Base-by-base conservation (phyloP, 2,797 vertebrate genomes). In the Xenopus petersii region DNA sequence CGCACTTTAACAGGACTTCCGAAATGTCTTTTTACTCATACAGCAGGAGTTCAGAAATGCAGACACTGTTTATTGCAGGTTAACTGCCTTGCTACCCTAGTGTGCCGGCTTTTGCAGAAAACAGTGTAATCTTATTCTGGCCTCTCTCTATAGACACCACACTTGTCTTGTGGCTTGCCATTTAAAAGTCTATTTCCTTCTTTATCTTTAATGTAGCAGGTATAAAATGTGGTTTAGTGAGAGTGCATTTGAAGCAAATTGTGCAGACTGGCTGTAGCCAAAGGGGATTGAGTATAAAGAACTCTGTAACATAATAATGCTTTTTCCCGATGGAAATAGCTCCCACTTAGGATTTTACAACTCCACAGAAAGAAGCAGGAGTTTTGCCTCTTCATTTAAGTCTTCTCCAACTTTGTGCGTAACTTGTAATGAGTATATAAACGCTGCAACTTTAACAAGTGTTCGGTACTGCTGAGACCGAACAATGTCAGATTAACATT, bases 211-310 rank as follows among this genome's bases (percentile, higher is more conserved):
- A 67, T 77, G 75, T 65, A 56, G 49, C 64, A 62, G 49, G 58
- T 72, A 78, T 64, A 73, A 77, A 64, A 58, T 64, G 75, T 65
- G 64, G 71, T 65, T 73, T 70, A 59, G 61, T 62, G 59, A 63
- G 36, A 64, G 62, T 51, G 66, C 66, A 49, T 64, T 68, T 60
- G 61, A 46, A 69, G 54, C 71, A 69, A 63, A 77, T 67, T 68
- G 70, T 56, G 36, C 75, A 77, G 64, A 64, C 64, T 64, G 30
- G 5, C 48, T 69, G 64, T 73, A 73, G 65, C 75, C 70, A 63
- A 67, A 63, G 71, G 70, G 59, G 12, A 70, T 58, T 42, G 5
- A 24, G 54, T 54, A 65, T 73, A 47, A 73, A 64, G 54, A 59
- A 73, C 55, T 63, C 59, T 5, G 30, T 73, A 64, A 63, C 46